Percentiles rank a stretch among this genome's conserved stretches.
These are phyloP conservation scores for Oreochromis grahami DNA, from an alignment of 2,797 vertebrate genomes.

Conservation along the genomic window DNA sequence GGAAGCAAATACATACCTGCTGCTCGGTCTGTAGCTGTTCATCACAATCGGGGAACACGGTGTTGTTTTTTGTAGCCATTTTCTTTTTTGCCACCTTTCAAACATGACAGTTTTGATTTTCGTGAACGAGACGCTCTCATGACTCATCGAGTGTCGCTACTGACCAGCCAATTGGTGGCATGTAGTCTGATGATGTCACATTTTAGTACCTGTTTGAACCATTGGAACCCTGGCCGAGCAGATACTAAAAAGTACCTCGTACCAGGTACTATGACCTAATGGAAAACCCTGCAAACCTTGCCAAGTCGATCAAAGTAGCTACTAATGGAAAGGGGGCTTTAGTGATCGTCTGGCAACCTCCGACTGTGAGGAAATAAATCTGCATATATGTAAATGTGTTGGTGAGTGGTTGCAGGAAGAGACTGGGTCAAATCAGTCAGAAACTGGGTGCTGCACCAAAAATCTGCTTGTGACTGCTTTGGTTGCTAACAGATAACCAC, in stretches of 20 bases:
- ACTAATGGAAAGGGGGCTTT: not conserved
- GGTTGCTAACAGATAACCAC: not conserved
- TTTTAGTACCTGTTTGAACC: not conserved
- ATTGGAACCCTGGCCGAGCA: not conserved
- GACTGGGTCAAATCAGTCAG: not conserved
- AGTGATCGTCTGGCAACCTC: not conserved
- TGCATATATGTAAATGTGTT: not conserved
- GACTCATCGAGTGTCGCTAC: fast-evolving
- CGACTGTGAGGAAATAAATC: not conserved
- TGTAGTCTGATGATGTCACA: not conserved
- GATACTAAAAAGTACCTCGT: not conserved
- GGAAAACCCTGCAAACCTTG: not conserved
- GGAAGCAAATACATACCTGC: fast-evolving
- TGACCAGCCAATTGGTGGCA: not conserved
- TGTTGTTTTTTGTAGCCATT: not conserved
- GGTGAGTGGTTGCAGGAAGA: not conserved
- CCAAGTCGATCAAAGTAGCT: fast-evolving
- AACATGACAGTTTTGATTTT: not conserved
- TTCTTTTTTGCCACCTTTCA: not conserved
- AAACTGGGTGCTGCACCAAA: not conserved
- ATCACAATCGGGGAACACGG: not conserved
- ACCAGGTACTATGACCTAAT: not conserved
- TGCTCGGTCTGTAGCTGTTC: not conserved
- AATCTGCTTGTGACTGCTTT: not conserved
- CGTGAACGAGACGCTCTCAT: not conserved